Conservation (phyloP, 2,113 vertebrate genomes). For the Centropus unirufus region DNA sequence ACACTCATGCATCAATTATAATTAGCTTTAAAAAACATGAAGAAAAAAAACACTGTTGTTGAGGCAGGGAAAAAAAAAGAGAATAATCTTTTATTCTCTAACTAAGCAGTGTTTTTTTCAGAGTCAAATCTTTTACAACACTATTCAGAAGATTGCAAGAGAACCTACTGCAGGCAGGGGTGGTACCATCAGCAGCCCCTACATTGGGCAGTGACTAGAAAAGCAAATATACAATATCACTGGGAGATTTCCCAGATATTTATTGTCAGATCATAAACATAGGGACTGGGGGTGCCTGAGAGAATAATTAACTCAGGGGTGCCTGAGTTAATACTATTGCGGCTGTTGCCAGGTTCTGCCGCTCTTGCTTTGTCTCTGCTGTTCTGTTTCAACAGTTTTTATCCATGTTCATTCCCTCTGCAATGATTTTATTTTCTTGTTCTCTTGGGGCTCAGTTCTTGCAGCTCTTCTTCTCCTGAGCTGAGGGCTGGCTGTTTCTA, state of each 20-base stretch:
- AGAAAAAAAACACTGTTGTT: background rate
- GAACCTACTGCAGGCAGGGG: background rate
- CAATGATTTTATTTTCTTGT: background rate
- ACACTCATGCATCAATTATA: constrained; percentile 47
- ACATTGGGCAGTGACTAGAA: rapidly evolving
- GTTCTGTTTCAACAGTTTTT: background rate
- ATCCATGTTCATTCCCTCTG: background rate
- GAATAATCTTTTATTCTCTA: background rate
- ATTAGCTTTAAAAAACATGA: constrained; percentile 44
- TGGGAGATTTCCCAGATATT: background rate
- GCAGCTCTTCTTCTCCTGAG: background rate
- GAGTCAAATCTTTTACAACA: background rate
- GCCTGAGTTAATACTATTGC: background rate
- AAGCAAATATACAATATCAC: background rate
- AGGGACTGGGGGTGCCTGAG: background rate
- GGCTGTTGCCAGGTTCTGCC: background rate
- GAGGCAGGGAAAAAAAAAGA: background rate
- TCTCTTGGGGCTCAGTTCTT: background rate
- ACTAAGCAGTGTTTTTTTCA: background rate
- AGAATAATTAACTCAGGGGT: too few species aligned
- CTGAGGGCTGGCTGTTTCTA: background rate
- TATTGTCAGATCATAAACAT: background rate
- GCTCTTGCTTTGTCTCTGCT: background rate
- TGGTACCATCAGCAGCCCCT: background rate
- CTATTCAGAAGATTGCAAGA: background rate